A percentile compares a stretch with the other conserved stretches of the same genome.
Evolutionary conservation across 2,888 invertebrate species (phyloP).

Genomic region (Bellardia bayeri): DNA sequence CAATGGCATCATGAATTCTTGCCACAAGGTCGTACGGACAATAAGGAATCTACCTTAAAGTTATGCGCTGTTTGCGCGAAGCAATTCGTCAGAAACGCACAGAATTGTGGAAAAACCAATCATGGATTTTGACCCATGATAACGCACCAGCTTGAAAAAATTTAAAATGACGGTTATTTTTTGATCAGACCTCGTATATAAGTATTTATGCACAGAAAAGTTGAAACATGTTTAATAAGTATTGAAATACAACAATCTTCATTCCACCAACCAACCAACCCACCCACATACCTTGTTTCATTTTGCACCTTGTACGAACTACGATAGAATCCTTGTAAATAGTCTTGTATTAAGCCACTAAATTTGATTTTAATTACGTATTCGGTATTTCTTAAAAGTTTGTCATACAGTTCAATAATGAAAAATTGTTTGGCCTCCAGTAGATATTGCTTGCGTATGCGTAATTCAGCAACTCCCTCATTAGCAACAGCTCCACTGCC

Average conservation of each 20-base stretch:
- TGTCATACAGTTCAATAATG: constrained; percentile 87
- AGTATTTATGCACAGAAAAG: neutral
- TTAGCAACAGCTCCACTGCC: constrained; percentile 16
- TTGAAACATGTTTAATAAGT: constrained; percentile 25
- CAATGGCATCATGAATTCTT: too few relatives aligned
- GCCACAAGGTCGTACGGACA: too few relatives aligned
- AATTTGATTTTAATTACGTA: constrained; percentile 90
- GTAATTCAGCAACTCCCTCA: constrained; percentile 75
- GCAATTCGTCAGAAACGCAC: too few relatives aligned
- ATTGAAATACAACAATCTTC: neutral
- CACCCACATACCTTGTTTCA: constrained; percentile 87
- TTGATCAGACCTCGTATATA: too few relatives aligned
- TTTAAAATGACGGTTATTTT: too few relatives aligned
- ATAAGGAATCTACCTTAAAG: too few relatives aligned
- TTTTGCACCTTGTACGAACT: constrained; percentile 90
- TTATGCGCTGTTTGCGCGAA: too few relatives aligned
- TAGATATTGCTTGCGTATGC: constrained; percentile 85
- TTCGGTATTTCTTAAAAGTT: constrained; percentile 86
- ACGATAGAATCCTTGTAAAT: constrained; percentile 92
- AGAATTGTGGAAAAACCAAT: too few relatives aligned
- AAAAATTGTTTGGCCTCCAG: constrained; percentile 89
- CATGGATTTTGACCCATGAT: too few relatives aligned
- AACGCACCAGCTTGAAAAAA: too few relatives aligned
- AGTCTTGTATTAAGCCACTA: constrained; percentile 89
- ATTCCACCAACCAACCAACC: neutral